Conservation (phyloP, 2,888 invertebrate genomes). For the Scaptomyza tumidula region DNA sequence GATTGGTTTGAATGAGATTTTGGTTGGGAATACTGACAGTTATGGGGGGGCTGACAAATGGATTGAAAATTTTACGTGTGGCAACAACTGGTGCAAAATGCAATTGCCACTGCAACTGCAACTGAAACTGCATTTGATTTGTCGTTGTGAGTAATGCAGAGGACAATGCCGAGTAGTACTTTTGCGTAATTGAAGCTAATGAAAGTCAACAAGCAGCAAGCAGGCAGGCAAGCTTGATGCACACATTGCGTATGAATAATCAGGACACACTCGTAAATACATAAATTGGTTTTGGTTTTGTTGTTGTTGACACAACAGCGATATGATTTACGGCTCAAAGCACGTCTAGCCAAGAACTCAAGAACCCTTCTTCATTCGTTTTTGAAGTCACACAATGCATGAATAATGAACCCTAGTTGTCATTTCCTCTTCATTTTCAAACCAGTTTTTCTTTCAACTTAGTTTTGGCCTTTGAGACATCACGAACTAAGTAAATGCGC, state of each 20-base stretch:
- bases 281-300: conserved; percentile 72
- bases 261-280: conserved; percentile 60
- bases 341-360: conserved; percentile 4
- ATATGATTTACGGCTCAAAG: conserved; percentile 56
- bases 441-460: conserved; percentile 30
- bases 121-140: conserved; percentile 62
- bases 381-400: conserved; percentile 46
- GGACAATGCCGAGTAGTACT: conserved; percentile 58
- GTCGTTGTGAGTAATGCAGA: conserved; percentile 61
- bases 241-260: conserved; percentile 64
- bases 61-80: conserved; percentile 55
- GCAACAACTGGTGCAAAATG: conserved; percentile 26
- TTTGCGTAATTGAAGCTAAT: conserved; percentile 69
- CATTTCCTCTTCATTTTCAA: conserved; percentile 2
- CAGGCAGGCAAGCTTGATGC: conserved; percentile 13
- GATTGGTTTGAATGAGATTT: neutral
- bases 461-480: conserved; percentile 7
- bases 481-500: conserved; percentile 17
- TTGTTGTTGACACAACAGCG: conserved; percentile 61
- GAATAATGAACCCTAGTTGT: conserved; percentile 56
- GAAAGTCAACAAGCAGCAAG: conserved; percentile 61
- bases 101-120: conserved; percentile 5
- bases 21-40: conserved; percentile 28
- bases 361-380: neutral
- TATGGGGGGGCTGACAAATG: conserved; percentile 49